Evolutionary conservation across 1,140 invertebrate genomes (phyloP).

Genomic region (Pemphigus obesinymphae): DNA sequence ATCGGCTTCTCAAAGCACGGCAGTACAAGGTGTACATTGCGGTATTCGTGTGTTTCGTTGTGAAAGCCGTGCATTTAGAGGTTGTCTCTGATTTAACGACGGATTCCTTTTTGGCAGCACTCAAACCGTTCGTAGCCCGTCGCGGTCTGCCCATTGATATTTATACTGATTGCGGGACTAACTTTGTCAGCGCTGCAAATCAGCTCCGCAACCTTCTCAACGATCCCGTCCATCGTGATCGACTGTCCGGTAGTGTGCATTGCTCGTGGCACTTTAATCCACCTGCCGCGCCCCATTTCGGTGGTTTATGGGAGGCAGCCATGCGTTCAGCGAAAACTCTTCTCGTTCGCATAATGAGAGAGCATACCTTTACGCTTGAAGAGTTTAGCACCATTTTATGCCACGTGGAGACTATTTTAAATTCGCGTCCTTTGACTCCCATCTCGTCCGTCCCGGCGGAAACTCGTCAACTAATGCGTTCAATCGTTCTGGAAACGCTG

Average conservation of each 20-base stretch:
- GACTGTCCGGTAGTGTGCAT: not conserved
- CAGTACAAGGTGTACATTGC: constrained; percentile 50
- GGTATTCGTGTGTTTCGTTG: constrained; percentile 52
- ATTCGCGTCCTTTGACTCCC: constrained; percentile 47
- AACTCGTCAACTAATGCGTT: not conserved
- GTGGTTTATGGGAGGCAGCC: constrained; percentile 20
- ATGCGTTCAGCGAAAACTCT: not conserved
- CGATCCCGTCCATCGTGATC: not conserved
- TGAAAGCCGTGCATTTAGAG: constrained; percentile 52
- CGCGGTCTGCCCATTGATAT: constrained; percentile 49
- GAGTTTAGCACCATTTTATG: constrained; percentile 47
- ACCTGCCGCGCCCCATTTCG: not conserved
- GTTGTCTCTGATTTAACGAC: constrained; percentile 50
- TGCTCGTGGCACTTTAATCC: constrained; percentile 27
- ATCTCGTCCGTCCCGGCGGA: not conserved
- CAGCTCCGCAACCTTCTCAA: not conserved
- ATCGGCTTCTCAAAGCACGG: constrained; percentile 44
- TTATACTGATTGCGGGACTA: constrained; percentile 50
- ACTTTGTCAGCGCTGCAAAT: constrained; percentile 45
- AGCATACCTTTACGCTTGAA: not conserved
- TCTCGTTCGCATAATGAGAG: not conserved
- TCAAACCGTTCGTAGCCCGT: constrained; percentile 50
- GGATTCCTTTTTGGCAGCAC: constrained; percentile 50
- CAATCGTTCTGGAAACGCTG: constrained; percentile 27
- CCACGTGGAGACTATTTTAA: constrained; percentile 49